A percentile compares a stretch with the other conserved stretches of the same genome.
Evolutionary conservation across 2,888 invertebrate genomes (phyloP).

Genomic region (Seladonia tumulorum): DNA sequence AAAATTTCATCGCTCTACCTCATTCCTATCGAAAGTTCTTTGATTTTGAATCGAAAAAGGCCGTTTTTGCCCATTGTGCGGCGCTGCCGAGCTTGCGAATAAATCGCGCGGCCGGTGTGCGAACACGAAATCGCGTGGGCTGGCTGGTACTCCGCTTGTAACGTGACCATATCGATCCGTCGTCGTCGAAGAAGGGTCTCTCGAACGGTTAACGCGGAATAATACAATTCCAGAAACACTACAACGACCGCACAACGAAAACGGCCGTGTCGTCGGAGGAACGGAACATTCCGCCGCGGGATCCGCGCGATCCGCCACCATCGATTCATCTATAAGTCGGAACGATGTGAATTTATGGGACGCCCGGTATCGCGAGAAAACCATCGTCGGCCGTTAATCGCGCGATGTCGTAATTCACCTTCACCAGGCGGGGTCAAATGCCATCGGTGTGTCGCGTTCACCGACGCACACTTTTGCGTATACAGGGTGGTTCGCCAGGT

Average conservation of each 20-base stretch:
- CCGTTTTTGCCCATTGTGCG: neutral
- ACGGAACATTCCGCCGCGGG: neutral
- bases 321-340: constrained; percentile 38
- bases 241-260: constrained; percentile 18
- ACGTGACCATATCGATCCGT: constrained; percentile 53
- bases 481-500: neutral
- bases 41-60: no score
- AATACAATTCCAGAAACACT: constrained; percentile 48
- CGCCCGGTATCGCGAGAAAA: constrained; percentile 47
- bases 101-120: neutral
- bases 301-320: constrained; percentile 26
- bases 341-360: constrained; percentile 35
- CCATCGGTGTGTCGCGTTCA: constrained; percentile 21
- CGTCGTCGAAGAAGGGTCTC: constrained; percentile 31
- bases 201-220: constrained; percentile 31
- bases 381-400: constrained; percentile 59
- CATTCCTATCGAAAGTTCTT: no score
- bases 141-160: constrained; percentile 25
- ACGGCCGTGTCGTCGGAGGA: neutral
- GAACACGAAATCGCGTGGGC: constrained; percentile 34
- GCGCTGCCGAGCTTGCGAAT: neutral
- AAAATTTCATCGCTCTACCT: no score
- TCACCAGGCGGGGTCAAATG: constrained; percentile 51
- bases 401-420: constrained; percentile 62
- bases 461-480: neutral